Percentiles rank a stretch among this genome's conserved stretches.
These are phyloP conservation scores for Perca schrenkii DNA, from an alignment of 2,113 vertebrate species.

Conservation along the genomic window DNA sequence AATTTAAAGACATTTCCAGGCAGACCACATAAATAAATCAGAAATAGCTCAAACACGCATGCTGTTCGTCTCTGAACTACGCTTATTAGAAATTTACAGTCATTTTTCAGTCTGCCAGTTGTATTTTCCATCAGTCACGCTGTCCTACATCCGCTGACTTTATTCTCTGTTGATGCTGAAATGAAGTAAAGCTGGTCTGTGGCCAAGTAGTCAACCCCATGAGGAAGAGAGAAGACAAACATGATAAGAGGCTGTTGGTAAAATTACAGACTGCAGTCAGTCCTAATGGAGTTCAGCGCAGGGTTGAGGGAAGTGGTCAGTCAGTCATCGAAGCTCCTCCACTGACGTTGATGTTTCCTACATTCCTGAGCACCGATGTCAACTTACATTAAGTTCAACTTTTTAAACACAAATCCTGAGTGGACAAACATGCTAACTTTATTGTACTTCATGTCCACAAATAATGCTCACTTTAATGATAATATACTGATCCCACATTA, in stretches of 20 bases:
- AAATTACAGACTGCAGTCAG: constrained; percentile 83
- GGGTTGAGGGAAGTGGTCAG: constrained; percentile 81
- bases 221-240: constrained; percentile 76
- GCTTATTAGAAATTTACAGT: constrained; percentile 20
- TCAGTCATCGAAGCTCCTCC: constrained; percentile 64
- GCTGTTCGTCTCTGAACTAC: not conserved
- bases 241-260: constrained; percentile 79
- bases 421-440: constrained; percentile 6
- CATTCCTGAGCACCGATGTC: constrained; percentile 72
- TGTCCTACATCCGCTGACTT: constrained; percentile 23
- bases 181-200: constrained; percentile 64
- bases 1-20: constrained; percentile 12
- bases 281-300: constrained; percentile 82
- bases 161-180: constrained; percentile 46
- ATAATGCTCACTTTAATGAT: constrained; percentile 28
- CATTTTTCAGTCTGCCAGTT: constrained; percentile 7
- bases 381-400: constrained; percentile 49
- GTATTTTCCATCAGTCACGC: constrained; percentile 30
- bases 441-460: constrained; percentile 14
- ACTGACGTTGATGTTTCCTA: constrained; percentile 49
- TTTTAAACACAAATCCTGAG: constrained; percentile 33
- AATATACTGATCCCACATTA: constrained; percentile 14
- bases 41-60: not conserved
- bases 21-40: constrained; percentile 23
- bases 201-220: constrained; percentile 59